Percentiles rank a stretch among this genome's conserved stretches.
Conservation (phyloP, 2,113 vertebrate species). For the Pomatorhinus ruficollis region DNA sequence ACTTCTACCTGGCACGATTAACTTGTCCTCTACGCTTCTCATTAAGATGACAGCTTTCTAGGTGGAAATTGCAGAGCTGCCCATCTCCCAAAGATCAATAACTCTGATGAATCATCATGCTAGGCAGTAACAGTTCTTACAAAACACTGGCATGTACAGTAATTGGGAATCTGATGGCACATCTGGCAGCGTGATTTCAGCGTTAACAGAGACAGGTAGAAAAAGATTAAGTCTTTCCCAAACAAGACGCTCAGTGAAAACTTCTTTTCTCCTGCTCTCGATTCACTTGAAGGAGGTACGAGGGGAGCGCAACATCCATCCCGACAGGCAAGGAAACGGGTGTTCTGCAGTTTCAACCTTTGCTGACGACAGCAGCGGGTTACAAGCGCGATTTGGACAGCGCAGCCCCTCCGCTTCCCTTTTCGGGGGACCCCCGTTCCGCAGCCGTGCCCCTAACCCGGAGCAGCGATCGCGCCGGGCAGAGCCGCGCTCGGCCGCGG, state of each 20-base stretch:
- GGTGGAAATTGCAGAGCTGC: conserved; percentile 36
- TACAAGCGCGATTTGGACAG: neutral
- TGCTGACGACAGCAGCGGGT: neutral
- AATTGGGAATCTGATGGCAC: conserved; percentile 43
- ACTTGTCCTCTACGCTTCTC: neutral
- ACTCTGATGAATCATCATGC: conserved; percentile 54
- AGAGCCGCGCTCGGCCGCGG: neutral
- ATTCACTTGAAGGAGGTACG: neutral
- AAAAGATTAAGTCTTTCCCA: neutral
- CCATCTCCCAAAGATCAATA: conserved; percentile 63
- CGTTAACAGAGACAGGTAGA: neutral
- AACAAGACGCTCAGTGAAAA: neutral
- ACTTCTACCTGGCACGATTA: neutral
- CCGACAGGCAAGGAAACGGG: neutral
- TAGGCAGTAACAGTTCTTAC: conserved; percentile 28
- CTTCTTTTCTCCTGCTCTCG: neutral
- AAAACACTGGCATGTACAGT: conserved; percentile 34
- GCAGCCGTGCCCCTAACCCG: rapidly evolving
- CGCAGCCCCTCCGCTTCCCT: neutral
- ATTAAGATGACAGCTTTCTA: conserved; percentile 41
- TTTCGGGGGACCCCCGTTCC: neutral
- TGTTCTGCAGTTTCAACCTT: neutral
- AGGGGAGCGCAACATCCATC: neutral
- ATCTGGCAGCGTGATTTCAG: neutral
- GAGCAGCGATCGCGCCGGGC: neutral